Base-by-base conservation (phyloP, 2,888 invertebrate species). In the Drosophila setosimentum region DNA sequence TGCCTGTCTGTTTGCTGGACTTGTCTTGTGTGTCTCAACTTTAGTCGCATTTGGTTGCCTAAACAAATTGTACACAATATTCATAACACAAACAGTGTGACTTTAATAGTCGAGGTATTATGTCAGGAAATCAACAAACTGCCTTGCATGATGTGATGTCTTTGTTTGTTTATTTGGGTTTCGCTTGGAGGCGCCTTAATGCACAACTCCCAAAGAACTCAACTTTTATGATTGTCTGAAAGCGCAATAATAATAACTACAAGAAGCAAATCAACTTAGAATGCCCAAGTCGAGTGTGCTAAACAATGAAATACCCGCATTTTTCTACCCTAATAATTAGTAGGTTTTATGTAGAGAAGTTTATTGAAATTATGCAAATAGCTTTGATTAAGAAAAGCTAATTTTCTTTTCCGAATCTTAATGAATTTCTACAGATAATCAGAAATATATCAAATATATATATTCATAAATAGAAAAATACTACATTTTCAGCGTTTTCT, bases 61-160 rank as follows among this genome's bases (percentile, higher is more conserved):
- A 67, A 74, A 71, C 66, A 71, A 74, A 78, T 54, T 68, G 73
- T 68, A 85, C 61, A 76, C 61, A 76, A 61, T n/a, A 53, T 80
- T 76, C 32, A 42, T 16, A 27, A 68, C 32, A 57, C 42, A 33
- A 30, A 70, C 64, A 49, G 30, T 29, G 69, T 51, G 48, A 62
- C 48, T 63, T 66, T 65, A 74, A 82, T 66, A 67, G 62, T 45
- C 49, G 53, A 8, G 42, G 37, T 30, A 67, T 88, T 79, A 59
- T 72, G 76, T 57, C 76, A 33, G 57, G 11, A 33, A 37, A 64
- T 37, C 42, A 37, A 61, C 48, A 40, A 62, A 45, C 8, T 32
- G 11, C 24, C 24, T 42, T 13, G 29, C 16, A 35, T 73, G 45
- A 27, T 50, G 50, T 73, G 45, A 27, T 50, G 50, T 60, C 16